Percentiles rank a stretch among this genome's conserved stretches.
These are phyloP conservation scores for Suillia variegata DNA, from an alignment of 2,888 invertebrate species.

Conservation along the genomic window DNA sequence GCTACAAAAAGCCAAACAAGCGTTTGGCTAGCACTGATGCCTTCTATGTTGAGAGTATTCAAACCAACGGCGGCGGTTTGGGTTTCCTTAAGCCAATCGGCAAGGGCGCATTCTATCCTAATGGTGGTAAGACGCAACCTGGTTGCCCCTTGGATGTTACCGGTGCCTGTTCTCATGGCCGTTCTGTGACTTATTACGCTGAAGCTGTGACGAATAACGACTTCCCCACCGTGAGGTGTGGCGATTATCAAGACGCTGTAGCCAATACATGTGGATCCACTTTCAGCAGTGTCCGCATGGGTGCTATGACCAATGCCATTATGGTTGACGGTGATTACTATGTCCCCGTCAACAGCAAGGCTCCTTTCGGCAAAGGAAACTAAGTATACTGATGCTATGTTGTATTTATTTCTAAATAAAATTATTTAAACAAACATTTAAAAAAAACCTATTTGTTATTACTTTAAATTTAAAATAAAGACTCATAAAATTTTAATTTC, in stretches of 20 bases:
- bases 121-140: constrained; percentile 64
- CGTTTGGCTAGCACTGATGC: constrained; percentile 48
- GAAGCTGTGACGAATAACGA: constrained; percentile 56
- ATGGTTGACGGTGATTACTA: constrained; percentile 49
- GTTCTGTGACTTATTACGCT: constrained; percentile 60
- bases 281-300: constrained; percentile 48
- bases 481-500: no score
- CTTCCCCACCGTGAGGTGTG: constrained; percentile 45
- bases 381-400: not conserved
- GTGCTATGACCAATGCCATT: constrained; percentile 42
- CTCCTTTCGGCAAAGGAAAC: constrained; percentile 42
- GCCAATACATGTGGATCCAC: constrained; percentile 39
- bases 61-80: constrained; percentile 48
- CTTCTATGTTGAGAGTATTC: constrained; percentile 55
- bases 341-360: constrained; percentile 44
- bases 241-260: constrained; percentile 49
- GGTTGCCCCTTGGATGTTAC: constrained; percentile 61
- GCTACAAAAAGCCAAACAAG: constrained; percentile 36
- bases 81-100: constrained; percentile 56
- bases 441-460: no score
- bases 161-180: constrained; percentile 60
- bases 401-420: not conserved
- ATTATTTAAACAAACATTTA: no score
- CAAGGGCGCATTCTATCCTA: constrained; percentile 65
- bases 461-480: no score